These are phyloP conservation scores for Caiman crocodilus DNA, from an alignment of 2,797 vertebrate genomes.

Conservation along the genomic window DNA sequence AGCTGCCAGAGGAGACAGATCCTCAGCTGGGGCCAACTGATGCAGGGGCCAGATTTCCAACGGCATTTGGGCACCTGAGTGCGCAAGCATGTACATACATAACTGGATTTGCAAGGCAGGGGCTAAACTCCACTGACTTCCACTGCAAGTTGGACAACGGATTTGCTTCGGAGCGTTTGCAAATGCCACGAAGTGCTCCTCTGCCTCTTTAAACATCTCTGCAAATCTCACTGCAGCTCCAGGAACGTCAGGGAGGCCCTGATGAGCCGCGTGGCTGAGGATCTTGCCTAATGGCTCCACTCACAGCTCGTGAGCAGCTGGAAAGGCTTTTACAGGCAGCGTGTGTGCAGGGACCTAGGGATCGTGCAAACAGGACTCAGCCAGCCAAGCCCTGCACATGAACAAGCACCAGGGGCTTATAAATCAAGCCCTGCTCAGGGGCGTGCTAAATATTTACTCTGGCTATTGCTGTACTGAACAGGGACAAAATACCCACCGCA, in stretches of 20 bases:
- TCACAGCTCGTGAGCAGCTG: neutral
- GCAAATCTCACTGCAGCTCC: accelerated
- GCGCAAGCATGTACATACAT: neutral
- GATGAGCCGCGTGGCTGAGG: accelerated
- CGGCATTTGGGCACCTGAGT: too few species aligned
- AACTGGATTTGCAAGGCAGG: too few species aligned
- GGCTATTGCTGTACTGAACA: neutral
- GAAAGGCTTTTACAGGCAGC: neutral
- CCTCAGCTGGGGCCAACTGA: neutral
- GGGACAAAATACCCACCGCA: neutral
- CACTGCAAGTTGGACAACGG: accelerated
- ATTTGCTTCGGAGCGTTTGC: neutral
- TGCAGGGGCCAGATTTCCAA: neutral
- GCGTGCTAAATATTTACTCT: conserved; percentile 63
- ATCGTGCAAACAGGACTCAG: neutral
- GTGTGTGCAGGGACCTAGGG: neutral
- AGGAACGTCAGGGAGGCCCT: accelerated
- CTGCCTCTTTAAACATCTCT: too few species aligned
- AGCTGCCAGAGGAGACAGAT: neutral
- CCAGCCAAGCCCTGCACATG: neutral
- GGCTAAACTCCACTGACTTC: neutral
- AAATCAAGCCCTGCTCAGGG: neutral
- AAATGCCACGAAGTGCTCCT: neutral
- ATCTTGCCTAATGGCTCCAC: neutral
- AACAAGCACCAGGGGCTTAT: neutral